Base-by-base conservation (phyloP, 2,797 vertebrate genomes). In the Anguilla megastoma region DNA sequence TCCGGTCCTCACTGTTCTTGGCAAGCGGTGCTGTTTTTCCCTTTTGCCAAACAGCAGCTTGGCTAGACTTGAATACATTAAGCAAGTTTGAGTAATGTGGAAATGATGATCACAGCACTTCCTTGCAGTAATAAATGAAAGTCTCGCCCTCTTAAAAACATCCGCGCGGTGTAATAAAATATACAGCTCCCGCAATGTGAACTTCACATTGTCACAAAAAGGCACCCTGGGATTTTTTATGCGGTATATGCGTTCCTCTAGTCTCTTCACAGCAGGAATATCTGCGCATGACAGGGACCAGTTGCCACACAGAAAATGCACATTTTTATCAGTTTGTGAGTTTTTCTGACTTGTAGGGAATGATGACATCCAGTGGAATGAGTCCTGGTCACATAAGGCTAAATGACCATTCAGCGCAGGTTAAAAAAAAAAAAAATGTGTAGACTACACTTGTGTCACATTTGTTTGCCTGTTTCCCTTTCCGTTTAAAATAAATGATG, bases 31-130 rank as follows among this genome's bases (percentile, higher is more conserved):
- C 3, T 21, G 74, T 36, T 79, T 79, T 41, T 79, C 69, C 74
- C 74, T 45, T 41, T 82, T 82, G 41, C 7, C 21, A 3, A 48
- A 21, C 45, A 24, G 18, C 0, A 50, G 79, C 21, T 82, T 82
- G 45, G 16, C 21, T 1, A 0, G 79, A 48, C 41, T 50, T 50
- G 45, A 50, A 82, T 82, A 50, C 21, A 82, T 24, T 82, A 82
- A 50, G 79, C 41, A 14, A 45, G 7, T 48, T n/a, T 48, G 45
- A 48, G 79, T 21, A 82, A 33, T 48, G 45, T 50, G 50, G 41
- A 82, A 82, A 24, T 82, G 41, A 82, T 82, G 45, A 82, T 50
- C 74, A 45, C 74, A 79, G 74, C 74, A 79, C 36, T 79, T 79
- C 33, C 36, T 18, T 41, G 36, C 74, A 45, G 33, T 45, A 41